Evolutionary conservation across 2,888 invertebrate genomes (phyloP), one percentile per base, ranked within the genome.

Genomic region (Dryococelus australis): DNA sequence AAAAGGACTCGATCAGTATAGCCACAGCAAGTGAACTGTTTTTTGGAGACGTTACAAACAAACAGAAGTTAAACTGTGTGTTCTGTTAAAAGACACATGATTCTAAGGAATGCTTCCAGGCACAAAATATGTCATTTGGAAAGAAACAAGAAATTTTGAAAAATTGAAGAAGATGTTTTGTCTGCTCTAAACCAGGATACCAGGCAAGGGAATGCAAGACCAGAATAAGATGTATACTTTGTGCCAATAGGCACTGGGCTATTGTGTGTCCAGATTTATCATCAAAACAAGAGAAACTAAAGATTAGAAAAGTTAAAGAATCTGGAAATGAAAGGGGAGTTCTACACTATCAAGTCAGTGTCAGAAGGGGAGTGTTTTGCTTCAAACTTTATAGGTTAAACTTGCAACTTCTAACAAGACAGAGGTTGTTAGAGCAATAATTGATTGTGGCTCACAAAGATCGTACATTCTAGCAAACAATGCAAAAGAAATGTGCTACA

Each of bases 191-290:
- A 79, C 0, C 79, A 12, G 79, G 79, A 27, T 24, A 79, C n/a
- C 27, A 27, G 10, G n/a, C 4, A 26, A 79, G 27, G 9, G 79
- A 79, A n/a, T 79, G 79, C 79, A 79, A 79, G 27, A 20, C 2
- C 12, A 79, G 20, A 16, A 0, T 79, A 24, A 79, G n/a, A 27
- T 79, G 79, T 79, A 10, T 79, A 27, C n/a, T 79, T 27, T 79
- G 79, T 79, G 79, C 26, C 1, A 79, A 27, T 10, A 79, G 27
- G n/a, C n/a, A n/a, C n/a, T n/a, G n/a, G n/a, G n/a, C n/a, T n/a
- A n/a, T n/a, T n/a, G n/a, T n/a, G n/a, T 79, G 79, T 79, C 79
- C 79, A 24, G n/a, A 79, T 12, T 79, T 79, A 79, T 26, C n/a
- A 0, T 0, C 0, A 12, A 79, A 79, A 5, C n/a, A 24, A 79